A percentile compares a stretch with the other conserved stretches of the same genome.
phyloP scores from a whole-genome alignment of 1,140 invertebrate genomes.

The Heterodera carotae region DNA sequence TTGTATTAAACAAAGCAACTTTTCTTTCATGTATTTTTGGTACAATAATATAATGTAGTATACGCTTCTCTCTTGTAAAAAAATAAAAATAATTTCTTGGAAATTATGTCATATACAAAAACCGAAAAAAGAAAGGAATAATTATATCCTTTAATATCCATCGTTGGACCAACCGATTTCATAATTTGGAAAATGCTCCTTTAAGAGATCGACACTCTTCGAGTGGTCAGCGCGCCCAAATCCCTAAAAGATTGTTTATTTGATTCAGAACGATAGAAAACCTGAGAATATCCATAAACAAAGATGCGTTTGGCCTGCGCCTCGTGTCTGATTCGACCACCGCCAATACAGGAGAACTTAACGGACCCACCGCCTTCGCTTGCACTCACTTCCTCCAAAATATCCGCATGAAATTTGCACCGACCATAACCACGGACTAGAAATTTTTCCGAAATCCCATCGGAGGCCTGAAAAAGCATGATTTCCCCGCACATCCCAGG shows the following conservation, averaged over 20 bases:
- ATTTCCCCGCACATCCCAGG: too few species aligned
- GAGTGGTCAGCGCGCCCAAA: slow-evolving; percentile 83
- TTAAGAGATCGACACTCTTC: slow-evolving; percentile 75
- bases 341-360: slow-evolving; percentile 75
- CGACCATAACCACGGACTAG: slow-evolving; percentile 77
- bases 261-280: slow-evolving; percentile 48
- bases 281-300: slow-evolving; percentile 83
- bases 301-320: slow-evolving; percentile 75
- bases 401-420: slow-evolving; percentile 76
- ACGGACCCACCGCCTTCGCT: slow-evolving; percentile 71
- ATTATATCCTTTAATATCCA: slow-evolving; percentile 73
- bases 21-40: too few species aligned
- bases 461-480: slow-evolving; percentile 47
- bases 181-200: slow-evolving; percentile 76
- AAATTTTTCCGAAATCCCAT: slow-evolving; percentile 68
- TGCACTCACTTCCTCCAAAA: slow-evolving; percentile 72
- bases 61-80: too few species aligned
- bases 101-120: too few species aligned
- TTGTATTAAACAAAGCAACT: too few species aligned
- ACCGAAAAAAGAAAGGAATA: slow-evolving; percentile 6
- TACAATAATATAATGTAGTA: too few species aligned
- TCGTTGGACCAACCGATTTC: slow-evolving; percentile 78
- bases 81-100: too few species aligned
- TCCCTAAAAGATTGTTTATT: slow-evolving; percentile 68
- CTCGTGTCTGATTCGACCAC: slow-evolving; percentile 81